Conservation (phyloP, 2,113 vertebrate species). For the Penelope pileata region DNA sequence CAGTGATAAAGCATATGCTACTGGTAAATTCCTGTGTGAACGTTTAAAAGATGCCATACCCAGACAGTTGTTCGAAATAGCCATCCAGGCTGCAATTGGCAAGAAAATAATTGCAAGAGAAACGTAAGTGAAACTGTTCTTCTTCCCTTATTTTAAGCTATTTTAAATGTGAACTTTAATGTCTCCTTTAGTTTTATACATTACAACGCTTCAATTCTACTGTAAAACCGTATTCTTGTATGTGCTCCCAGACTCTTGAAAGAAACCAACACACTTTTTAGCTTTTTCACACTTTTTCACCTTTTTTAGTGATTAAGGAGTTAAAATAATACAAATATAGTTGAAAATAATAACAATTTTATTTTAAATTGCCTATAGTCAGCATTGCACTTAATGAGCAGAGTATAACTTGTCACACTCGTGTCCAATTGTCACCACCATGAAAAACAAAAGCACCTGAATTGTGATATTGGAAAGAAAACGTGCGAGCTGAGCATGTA, state of each 20-base stretch:
- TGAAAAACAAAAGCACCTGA: background rate
- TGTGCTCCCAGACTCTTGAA: background rate
- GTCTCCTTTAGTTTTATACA: background rate
- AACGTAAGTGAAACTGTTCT: constrained; percentile 83
- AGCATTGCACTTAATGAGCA: background rate
- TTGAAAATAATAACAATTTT: background rate
- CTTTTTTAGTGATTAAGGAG: background rate
- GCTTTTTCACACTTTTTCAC: no score
- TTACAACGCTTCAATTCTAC: background rate
- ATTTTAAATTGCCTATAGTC: background rate
- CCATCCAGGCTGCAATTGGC: constrained; percentile 90
- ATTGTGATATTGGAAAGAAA: background rate
- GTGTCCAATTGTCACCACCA: no score
- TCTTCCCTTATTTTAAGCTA: background rate
- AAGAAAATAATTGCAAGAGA: constrained; percentile 93
- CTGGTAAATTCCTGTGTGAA: constrained; percentile 91
- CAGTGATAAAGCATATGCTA: constrained; percentile 85
- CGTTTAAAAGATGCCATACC: constrained; percentile 91
- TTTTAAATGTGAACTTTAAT: background rate
- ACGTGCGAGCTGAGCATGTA: background rate
- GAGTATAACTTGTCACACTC: background rate
- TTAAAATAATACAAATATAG: background rate
- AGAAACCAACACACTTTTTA: background rate
- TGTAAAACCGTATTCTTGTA: background rate
- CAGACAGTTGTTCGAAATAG: constrained; percentile 95